Percentiles rank a stretch among this genome's conserved stretches.
phyloP scores from a whole-genome alignment of 1,140 invertebrate species.

The Chrysomallon squamiferum region DNA sequence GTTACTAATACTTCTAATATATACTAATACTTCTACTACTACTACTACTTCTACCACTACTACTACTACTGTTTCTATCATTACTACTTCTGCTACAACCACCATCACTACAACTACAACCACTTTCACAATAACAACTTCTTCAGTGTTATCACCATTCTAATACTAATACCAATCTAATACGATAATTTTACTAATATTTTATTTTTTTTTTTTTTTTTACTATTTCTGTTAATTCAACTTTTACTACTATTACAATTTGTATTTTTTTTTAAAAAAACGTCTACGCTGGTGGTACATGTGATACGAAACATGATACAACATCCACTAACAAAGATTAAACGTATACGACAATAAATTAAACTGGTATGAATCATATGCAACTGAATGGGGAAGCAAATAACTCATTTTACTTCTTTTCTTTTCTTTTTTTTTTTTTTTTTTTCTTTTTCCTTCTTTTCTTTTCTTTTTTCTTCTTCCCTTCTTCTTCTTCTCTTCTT shows the following conservation, averaged over 20 bases:
- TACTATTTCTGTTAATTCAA: background rate
- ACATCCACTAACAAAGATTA: too few species aligned
- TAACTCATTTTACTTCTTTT: background rate
- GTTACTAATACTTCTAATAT: background rate
- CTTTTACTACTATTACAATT: conserved; percentile 4
- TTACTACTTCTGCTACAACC: background rate
- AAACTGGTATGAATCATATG: background rate
- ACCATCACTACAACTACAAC: background rate
- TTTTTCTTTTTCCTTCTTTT: too few species aligned
- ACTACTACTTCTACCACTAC: conserved; percentile 1
- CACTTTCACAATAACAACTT: background rate
- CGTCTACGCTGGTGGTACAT: background rate
- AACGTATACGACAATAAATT: background rate
- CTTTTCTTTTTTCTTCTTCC: background rate
- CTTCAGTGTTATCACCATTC: background rate
- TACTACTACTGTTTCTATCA: conserved; percentile 2
- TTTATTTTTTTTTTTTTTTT: too few species aligned
- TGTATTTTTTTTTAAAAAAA: too few species aligned
- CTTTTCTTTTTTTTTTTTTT: too few species aligned
- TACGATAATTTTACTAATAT: background rate
- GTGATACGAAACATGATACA: too few species aligned
- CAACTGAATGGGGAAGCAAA: background rate
- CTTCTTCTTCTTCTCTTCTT: too few species aligned
- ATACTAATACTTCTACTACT: background rate
- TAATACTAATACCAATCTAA: background rate